Conservation (phyloP, 2,113 vertebrate genomes). For the Gobio gobio region DNA sequence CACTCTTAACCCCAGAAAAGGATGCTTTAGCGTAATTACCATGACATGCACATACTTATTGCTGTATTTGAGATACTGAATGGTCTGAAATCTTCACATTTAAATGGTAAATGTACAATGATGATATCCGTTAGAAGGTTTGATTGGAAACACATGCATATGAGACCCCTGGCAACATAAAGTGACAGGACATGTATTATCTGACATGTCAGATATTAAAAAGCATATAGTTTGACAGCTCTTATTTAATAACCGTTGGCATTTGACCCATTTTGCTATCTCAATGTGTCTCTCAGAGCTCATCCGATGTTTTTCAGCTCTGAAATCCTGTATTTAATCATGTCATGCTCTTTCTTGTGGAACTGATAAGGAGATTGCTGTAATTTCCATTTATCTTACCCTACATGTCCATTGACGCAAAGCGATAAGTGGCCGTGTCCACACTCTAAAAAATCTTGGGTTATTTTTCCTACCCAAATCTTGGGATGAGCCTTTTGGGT, state of each 20-base stretch:
- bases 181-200: neutral
- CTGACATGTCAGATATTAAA: neutral
- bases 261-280: neutral
- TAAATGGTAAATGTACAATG: neutral
- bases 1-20: slow-evolving; percentile 67
- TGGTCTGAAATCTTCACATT: neutral
- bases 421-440: neutral
- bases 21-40: slow-evolving; percentile 67
- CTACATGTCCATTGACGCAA: neutral
- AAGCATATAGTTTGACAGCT: neutral
- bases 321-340: neutral
- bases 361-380: neutral
- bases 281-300: neutral
- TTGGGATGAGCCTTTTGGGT: no score
- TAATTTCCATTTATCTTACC: neutral
- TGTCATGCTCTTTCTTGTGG: slow-evolving; percentile 22
- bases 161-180: neutral
- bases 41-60: slow-evolving; percentile 59
- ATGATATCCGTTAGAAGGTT: neutral
- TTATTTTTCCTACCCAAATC: no score
- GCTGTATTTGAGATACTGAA: slow-evolving; percentile 19
- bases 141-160: slow-evolving; percentile 28
- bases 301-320: slow-evolving; percentile 1
- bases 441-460: no score
- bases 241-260: slow-evolving; percentile 6